Evolutionary conservation across 1,140 invertebrate species (phyloP).

Genomic region (Tetranychus cinnabarinus): DNA sequence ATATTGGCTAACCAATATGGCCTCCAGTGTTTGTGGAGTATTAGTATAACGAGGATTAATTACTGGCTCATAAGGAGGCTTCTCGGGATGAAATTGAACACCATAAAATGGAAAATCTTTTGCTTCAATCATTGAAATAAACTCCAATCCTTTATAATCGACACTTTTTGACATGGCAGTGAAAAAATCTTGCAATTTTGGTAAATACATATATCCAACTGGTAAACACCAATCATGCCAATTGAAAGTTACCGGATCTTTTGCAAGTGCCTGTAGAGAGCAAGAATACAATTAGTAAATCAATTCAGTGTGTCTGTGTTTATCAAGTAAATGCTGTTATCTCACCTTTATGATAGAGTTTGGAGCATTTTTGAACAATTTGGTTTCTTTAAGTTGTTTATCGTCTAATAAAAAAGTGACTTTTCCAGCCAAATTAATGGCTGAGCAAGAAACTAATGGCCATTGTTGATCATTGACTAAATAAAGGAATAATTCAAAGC

Average conservation of each 20-base stretch:
- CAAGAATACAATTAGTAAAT: background rate
- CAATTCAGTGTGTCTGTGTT: background rate
- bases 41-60: slow-evolving; percentile 21
- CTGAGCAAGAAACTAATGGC: slow-evolving; percentile 10
- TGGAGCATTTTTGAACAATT: background rate
- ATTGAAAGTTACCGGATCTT: slow-evolving; percentile 42
- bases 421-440: slow-evolving; percentile 5
- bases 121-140: slow-evolving; percentile 33
- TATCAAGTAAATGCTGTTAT: too few relatives aligned
- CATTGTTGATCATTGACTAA: slow-evolving; percentile 29
- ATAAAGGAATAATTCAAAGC: slow-evolving; percentile 57
- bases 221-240: slow-evolving; percentile 48
- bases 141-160: slow-evolving; percentile 37
- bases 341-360: background rate
- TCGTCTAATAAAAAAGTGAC: background rate
- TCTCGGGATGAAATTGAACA: slow-evolving; percentile 75
- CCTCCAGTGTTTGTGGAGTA: slow-evolving; percentile 36
- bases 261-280: slow-evolving; percentile 12
- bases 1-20: slow-evolving; percentile 39
- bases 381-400: background rate
- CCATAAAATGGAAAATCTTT: slow-evolving; percentile 49
- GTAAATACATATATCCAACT: slow-evolving; percentile 29
- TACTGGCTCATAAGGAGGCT: slow-evolving; percentile 55
- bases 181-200: slow-evolving; percentile 34
- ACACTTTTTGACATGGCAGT: slow-evolving; percentile 38